Base-by-base conservation (phyloP, 2,888 invertebrate species). In the Drosophila koepferae region DNA sequence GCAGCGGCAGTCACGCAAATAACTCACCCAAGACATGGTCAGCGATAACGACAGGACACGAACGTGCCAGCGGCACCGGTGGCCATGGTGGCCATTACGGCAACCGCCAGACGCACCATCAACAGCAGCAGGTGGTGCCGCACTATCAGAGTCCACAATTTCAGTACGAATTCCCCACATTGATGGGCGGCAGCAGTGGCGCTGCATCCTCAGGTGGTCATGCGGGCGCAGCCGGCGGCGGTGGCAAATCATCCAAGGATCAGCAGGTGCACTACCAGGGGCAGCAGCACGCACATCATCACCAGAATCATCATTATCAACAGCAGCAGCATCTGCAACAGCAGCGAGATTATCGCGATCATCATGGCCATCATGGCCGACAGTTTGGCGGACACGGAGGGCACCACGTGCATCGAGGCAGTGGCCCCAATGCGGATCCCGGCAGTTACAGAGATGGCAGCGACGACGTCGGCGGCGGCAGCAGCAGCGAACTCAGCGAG, bases 111-210 rank as follows among this genome's bases (percentile, higher is more conserved):
- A 20, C n/a, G n/a, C 82, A 88, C 9, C 86, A 66, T 18, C 88
- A 87, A 59, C 85, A 87, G 28, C 78, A 73, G 62, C 83, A 80
- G 46, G 93, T 95, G 61, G 95, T 95, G 55, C 95, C 95, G 43
- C 94, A 96, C 73, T 96, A 96, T 89, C 96, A 97, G 93, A 97
- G 96, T 93, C 95, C 97, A 88, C 97, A 97, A 94, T 98, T 98
- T 94, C 98, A 98, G 94, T 97, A 98, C 96, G 99, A 99, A 94
- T 99, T 99, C 94, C 99, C 99, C 92, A 97, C 97, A 92, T 93
- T 95, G 89, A 95, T 62, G 44, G 77, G 87, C 74, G 91, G 80
- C 71, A 54, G 81, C 81, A 85, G 89, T 71, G 91, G 86, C 66
- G 76, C 53, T 40, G 43, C 73, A 31, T 36, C 58, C 3, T 82